Percentiles rank a stretch among this genome's conserved stretches.
phyloP scores from a whole-genome alignment of 2,888 invertebrate genomes.

The Aspidiotus destructor region DNA sequence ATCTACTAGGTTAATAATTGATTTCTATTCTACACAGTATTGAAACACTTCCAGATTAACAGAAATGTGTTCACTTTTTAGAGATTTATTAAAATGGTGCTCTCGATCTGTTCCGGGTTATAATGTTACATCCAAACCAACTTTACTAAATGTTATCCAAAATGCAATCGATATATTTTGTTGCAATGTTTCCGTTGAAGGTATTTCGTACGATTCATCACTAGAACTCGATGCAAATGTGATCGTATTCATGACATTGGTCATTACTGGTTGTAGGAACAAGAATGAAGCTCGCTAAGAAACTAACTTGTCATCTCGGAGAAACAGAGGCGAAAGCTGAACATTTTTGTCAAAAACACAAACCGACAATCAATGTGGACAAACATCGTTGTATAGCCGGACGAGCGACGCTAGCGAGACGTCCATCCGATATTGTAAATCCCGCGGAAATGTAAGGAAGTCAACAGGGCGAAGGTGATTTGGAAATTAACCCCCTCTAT shows the following conservation, averaged over 20 bases:
- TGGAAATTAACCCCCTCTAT: neutral
- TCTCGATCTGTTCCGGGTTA: slow-evolving; percentile 63
- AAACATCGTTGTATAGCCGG: slow-evolving; percentile 58
- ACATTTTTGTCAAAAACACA: slow-evolving; percentile 66
- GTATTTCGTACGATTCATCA: slow-evolving; percentile 37
- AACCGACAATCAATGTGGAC: slow-evolving; percentile 60
- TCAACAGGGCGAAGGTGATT: no score
- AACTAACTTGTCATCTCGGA: slow-evolving; percentile 70
- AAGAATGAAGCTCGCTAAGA: slow-evolving; percentile 56
- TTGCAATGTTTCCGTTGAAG: slow-evolving; percentile 55
- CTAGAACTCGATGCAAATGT: neutral
- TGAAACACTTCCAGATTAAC: neutral
- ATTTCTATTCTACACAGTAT: neutral
- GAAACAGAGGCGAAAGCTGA: slow-evolving; percentile 72
- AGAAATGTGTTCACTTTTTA: slow-evolving; percentile 38
- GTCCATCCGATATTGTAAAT: slow-evolving; percentile 3
- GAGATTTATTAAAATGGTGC: slow-evolving; percentile 90
- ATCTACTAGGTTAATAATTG: slow-evolving; percentile 47
- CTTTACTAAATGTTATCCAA: slow-evolving; percentile 64
- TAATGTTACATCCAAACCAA: slow-evolving; percentile 58
- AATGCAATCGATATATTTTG: slow-evolving; percentile 89
- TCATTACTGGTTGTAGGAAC: slow-evolving; percentile 20
- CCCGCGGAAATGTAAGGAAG: no score
- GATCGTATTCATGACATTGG: neutral
- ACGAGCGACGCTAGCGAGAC: slow-evolving; percentile 46